phyloP scores from a whole-genome alignment of 2,113 vertebrate species.

The Eolophus roseicapilla region DNA sequence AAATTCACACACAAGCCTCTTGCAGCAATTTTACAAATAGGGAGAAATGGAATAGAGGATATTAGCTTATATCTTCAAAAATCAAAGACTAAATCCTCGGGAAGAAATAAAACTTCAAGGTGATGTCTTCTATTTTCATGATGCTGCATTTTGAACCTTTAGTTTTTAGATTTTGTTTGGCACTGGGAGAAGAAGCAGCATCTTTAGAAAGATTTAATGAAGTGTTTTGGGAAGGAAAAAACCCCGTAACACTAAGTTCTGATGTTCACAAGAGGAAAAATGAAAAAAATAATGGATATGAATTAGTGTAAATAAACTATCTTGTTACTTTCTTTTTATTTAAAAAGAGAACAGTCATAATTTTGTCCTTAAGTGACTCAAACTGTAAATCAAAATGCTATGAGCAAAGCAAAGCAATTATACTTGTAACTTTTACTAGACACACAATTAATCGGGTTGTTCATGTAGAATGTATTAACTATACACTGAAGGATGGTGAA shows the following conservation, averaged over 20 bases:
- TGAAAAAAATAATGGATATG: not conserved
- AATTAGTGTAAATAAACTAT: not conserved
- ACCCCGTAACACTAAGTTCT: not conserved
- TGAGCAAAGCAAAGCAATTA: constrained; percentile 6
- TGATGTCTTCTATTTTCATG: not conserved
- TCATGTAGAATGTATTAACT: not conserved
- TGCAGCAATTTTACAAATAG: not conserved
- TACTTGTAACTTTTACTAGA: not conserved
- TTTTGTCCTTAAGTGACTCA: not conserved
- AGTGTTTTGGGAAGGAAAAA: not conserved
- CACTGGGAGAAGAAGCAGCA: not conserved
- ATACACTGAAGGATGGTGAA: not conserved
- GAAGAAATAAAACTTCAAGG: not conserved
- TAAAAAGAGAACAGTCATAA: not conserved
- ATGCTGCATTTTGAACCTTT: not conserved
- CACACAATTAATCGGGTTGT: not conserved
- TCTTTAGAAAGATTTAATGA: not conserved
- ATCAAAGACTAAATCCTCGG: not conserved
- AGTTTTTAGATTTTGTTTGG: not conserved
- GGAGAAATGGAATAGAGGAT: not conserved
- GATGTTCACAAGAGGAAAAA: not conserved
- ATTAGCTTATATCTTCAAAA: not conserved
- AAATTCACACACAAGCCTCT: not conserved
- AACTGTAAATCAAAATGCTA: constrained; percentile 2
- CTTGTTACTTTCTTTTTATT: not conserved